These are phyloP conservation scores for Chaitophorus viminalis DNA, from an alignment of 2,888 invertebrate genomes.

Conservation along the genomic window DNA sequence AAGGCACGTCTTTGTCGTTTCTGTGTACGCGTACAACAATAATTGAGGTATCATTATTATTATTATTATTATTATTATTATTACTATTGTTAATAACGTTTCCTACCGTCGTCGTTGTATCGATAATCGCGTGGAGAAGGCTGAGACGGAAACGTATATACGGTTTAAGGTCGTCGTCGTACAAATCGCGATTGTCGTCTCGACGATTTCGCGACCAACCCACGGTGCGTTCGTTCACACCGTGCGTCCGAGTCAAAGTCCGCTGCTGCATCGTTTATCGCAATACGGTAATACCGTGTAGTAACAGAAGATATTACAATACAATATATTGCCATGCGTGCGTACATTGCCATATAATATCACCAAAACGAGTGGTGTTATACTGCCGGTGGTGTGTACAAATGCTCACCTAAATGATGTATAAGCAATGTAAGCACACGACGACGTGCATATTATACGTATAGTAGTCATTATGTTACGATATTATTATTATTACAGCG, in stretches of 20 bases:
- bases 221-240: not conserved
- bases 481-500: too few species aligned
- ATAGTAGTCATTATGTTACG: too few species aligned
- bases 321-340: too few species aligned
- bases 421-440: too few species aligned
- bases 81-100: not conserved
- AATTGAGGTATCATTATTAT: constrained; percentile 3
- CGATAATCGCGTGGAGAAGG: not conserved
- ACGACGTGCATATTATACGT: too few species aligned
- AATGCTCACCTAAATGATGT: too few species aligned
- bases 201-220: not conserved
- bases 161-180: not conserved
- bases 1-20: not conserved
- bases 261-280: not conserved
- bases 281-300: too few species aligned
- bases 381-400: too few species aligned
- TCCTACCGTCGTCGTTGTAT: not conserved
- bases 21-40: not conserved
- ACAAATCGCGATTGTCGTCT: not conserved
- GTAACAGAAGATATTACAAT: too few species aligned
- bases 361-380: too few species aligned
- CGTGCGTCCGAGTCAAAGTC: not conserved
- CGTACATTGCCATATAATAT: too few species aligned
- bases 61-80: too few species aligned
- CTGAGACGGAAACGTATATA: not conserved